Evolutionary conservation across 2,797 vertebrate species (phyloP), one percentile per base, ranked within the genome.

Genomic region (Lagocephalus sceleratus): DNA sequence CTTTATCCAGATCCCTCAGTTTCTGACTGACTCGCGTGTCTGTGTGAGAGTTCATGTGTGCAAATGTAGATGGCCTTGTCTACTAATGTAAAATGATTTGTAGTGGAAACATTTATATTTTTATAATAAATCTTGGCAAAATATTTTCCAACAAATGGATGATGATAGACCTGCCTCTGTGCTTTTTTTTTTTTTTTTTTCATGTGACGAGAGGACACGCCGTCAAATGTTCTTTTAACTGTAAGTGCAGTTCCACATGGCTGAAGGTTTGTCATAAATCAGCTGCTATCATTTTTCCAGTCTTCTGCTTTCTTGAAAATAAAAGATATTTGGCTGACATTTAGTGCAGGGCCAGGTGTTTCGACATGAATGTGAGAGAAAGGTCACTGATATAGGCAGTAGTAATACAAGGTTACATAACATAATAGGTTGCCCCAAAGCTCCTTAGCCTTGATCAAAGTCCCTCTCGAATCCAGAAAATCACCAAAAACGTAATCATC

Each of bases 61-160:
- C 73, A 94, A 94, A 93, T 93, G 92, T 96, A 94, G 94, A 96
- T 95, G 92, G 94, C 93, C 93, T 95, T 91, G 88, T 91, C 93
- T 94, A 97, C 95, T 98, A 97, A 98, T 97, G 95, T 98, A 95
- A 95, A 96, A 94, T 95, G 92, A 97, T 99, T 99, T 99, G 96
- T 99, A 99, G 95, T 98, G 95, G 94, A 96, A 96, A 95, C 95
- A 95, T 97, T 97, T 99, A 97, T 99, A 98, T 99, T 99, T 99
- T 99, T 99, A 96, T 98, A 99, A 98, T 99, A 99, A 99, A 98
- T 94, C 94, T 94, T 95, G 91, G 92, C 92, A 96, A 98, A 98
- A 94, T 98, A 97, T 97, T 98, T 98, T 97, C 94, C 93, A 95
- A 93, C 95, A 93, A 94, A 92, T 88, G 85, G 91, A 94, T 90